Percentiles rank a stretch among this genome's conserved stretches.
These are phyloP conservation scores for Ochotona princeps DNA, from an alignment of 2,113 vertebrate genomes.

Conservation along the genomic window DNA sequence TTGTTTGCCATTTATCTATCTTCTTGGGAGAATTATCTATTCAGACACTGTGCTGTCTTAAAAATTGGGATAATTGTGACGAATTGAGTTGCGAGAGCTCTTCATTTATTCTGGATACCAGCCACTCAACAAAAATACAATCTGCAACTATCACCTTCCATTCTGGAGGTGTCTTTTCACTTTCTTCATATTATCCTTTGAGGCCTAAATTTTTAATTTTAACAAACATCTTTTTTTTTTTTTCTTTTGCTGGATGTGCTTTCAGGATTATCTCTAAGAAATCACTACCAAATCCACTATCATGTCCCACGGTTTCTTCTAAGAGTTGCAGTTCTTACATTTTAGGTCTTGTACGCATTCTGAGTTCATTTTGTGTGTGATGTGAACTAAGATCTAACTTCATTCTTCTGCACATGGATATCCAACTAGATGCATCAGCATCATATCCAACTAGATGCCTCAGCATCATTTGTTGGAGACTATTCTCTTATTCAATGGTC, in stretches of 20 bases:
- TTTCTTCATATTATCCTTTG: background rate
- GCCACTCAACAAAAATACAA: background rate
- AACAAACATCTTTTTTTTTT: background rate
- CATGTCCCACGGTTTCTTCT: background rate
- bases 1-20: background rate
- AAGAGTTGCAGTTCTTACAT: slow-evolving; percentile 18
- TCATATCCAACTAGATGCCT: background rate
- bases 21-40: slow-evolving; percentile 20
- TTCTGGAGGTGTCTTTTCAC: background rate
- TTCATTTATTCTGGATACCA: background rate
- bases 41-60: background rate
- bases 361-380: background rate
- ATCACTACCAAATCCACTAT: background rate
- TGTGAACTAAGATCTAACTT: background rate
- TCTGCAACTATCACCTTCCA: background rate
- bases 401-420: background rate
- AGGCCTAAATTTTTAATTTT: background rate
- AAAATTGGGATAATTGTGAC: background rate
- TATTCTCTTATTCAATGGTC: background rate
- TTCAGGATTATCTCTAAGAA: background rate
- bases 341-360: slow-evolving; percentile 19
- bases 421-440: background rate
- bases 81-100: background rate
- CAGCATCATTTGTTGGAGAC: background rate
- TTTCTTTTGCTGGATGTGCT: background rate